Conservation (phyloP, 2,888 invertebrate species). For the Nezara viridula region DNA sequence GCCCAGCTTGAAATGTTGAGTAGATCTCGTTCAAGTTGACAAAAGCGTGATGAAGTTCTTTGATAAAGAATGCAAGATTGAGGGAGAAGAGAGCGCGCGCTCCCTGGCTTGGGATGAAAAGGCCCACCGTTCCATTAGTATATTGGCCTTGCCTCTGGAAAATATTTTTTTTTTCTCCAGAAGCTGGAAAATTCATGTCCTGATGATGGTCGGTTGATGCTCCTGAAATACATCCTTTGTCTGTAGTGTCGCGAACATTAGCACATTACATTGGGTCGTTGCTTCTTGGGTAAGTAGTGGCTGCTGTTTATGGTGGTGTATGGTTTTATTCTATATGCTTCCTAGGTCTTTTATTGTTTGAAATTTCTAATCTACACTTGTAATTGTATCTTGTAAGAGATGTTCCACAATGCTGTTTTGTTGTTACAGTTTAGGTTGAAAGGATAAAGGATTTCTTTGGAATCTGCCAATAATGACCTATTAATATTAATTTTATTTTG, state of each 20-base stretch:
- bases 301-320: no score
- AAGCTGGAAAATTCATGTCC: not conserved
- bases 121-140: not conserved
- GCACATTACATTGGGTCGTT: not conserved
- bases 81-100: not conserved
- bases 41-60: conserved; percentile 8
- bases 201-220: not conserved
- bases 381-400: no score
- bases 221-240: not conserved
- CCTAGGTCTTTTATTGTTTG: no score
- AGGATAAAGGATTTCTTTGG: no score
- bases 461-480: no score
- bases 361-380: no score
- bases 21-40: not conserved
- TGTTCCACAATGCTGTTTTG: no score
- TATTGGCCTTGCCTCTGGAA: not conserved
- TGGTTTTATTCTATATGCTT: no score
- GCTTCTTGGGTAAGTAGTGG: not conserved
- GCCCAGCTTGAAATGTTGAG: not conserved
- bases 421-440: no score
- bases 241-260: not conserved
- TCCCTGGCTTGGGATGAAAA: not conserved
- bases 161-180: not conserved
- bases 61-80: conserved; percentile 22
- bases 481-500: no score